A percentile compares a stretch with the other conserved stretches of the same genome.
phyloP scores from a whole-genome alignment of 1,140 invertebrate species.

The Drosophila arizonae region DNA sequence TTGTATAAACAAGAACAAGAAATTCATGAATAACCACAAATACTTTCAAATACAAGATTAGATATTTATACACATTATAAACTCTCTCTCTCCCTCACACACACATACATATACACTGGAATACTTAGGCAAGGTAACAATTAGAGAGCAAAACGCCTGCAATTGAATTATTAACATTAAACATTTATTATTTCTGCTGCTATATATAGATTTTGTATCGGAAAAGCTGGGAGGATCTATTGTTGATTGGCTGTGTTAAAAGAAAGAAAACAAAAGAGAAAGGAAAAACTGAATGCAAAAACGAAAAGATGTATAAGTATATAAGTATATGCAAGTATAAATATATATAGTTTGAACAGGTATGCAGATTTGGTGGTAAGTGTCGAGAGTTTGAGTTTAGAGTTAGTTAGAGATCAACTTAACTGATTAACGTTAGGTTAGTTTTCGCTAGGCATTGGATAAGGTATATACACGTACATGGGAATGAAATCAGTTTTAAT shows the following conservation, averaged over 20 bases:
- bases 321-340: constrained; percentile 22
- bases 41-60: constrained; percentile 40
- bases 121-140: constrained; percentile 19
- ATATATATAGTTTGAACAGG: constrained; percentile 16
- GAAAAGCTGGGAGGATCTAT: constrained; percentile 35
- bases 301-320: constrained; percentile 16
- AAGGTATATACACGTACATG: constrained; percentile 1
- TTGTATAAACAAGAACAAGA: constrained; percentile 49
- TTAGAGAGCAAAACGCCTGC: constrained; percentile 7
- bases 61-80: constrained; percentile 43
- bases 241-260: constrained; percentile 77
- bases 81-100: neutral
- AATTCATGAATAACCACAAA: constrained; percentile 25
- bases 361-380: constrained; percentile 1
- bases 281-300: constrained; percentile 14
- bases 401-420: constrained; percentile 31
- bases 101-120: constrained; percentile 12
- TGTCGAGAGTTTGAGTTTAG: constrained; percentile 25
- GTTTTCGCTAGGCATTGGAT: constrained; percentile 4
- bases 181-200: constrained; percentile 33
- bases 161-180: neutral
- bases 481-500: constrained; percentile 8
- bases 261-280: constrained; percentile 38
- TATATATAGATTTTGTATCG: constrained; percentile 30
- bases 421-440: constrained; percentile 45